Evolutionary conservation across 2,113 vertebrate species (phyloP), one percentile per base, ranked within the genome.

Genomic region (Hippocampus mohnikei): DNA sequence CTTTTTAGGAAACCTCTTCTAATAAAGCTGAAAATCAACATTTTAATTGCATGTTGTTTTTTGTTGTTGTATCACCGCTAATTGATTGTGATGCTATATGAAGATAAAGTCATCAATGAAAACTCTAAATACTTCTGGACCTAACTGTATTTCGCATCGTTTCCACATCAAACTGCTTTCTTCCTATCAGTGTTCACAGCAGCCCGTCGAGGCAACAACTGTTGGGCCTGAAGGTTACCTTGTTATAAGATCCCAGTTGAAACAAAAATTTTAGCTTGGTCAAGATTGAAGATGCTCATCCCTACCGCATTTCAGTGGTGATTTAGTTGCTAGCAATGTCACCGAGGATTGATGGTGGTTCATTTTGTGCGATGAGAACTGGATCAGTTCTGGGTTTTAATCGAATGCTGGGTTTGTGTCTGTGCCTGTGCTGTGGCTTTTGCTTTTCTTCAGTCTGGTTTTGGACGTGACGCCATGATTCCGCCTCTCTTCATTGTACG

Each of bases 371-470:
- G n/a, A 25, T 46, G 12, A 65, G 11, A 25, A 46, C 67, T 79
- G 70, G 62, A 58, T 77, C 67, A 66, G 66, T 76, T 50, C 48
- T 75, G 67, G 52, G 63, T 42, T 82, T 37, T 48, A 53, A 68
- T 83, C 16, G 74, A 87, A 83, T 81, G 78, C 83, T 89, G 86
- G 81, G 75, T 86, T 84, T 85, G 74, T 82, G 78, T 78, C 65
- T 70, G 56, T 77, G 78, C 67, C 66, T 84, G 86, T 87, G 74
- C 40, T 79, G 81, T 81, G 73, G 87, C 82, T 89, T 81, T 41
- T 70, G 27, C 58, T 58, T 69, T 74, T 69, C 72, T 69, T 83
- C 75, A 73, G 84, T 75, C 82, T 82, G 72, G 80, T 72, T 37
- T 37, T 86, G 84, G 75, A 71, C 75, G 41, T 70, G 69, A 81